Conservation (phyloP, 2,888 invertebrate species). For the Prenolepis imparis region DNA sequence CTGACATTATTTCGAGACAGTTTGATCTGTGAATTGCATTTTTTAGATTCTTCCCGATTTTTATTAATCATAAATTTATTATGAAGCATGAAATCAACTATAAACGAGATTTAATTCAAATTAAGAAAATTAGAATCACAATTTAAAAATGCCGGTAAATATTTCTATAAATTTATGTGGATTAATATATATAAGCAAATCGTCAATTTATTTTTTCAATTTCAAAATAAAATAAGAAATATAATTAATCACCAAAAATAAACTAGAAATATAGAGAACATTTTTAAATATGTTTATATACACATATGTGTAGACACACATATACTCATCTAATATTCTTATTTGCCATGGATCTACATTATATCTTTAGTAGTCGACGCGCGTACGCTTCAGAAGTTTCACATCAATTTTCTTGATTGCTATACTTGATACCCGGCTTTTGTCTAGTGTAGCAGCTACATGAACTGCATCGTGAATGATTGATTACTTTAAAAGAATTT, state of each 20-base stretch:
- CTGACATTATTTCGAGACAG: background rate
- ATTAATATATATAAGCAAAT: no score
- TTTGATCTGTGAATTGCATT: background rate
- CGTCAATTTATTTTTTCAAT: no score
- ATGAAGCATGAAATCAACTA: constrained; percentile 7
- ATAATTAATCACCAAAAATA: background rate
- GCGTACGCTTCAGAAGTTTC: constrained; percentile 29
- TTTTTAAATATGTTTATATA: background rate
- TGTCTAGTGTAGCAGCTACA: background rate
- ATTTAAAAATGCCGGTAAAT: background rate
- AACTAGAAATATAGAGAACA: background rate
- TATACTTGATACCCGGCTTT: constrained; percentile 23
- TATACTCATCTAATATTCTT: background rate
- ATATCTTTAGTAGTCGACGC: constrained; percentile 19
- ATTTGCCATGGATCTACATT: background rate
- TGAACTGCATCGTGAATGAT: constrained; percentile 47
- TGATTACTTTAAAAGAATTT: constrained; percentile 37
- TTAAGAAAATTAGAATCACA: constrained; percentile 1
- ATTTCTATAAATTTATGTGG: background rate
- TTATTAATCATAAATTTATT: constrained; percentile 4
- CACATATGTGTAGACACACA: background rate
- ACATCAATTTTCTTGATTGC: constrained; percentile 45
- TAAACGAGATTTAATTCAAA: constrained; percentile 3
- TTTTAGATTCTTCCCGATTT: background rate
- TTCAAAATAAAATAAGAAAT: background rate